Evolutionary conservation across 2,113 vertebrate genomes (phyloP).

Genomic region (Rhombomys opimus): DNA sequence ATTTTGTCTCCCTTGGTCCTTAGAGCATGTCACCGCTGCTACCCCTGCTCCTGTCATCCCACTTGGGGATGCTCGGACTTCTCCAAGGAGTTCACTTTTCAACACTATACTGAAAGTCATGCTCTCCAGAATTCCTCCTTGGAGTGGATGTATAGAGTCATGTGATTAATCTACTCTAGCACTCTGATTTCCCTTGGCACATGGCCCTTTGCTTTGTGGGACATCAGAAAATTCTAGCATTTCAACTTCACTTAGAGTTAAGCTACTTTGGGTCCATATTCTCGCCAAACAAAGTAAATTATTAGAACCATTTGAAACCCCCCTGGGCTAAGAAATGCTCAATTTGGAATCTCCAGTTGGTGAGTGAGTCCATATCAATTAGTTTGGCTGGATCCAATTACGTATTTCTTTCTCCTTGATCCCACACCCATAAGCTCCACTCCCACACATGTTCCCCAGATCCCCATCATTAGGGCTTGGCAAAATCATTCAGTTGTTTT

Average conservation of each 20-base stretch:
- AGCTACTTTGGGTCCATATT: not conserved
- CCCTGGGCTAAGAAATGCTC: not conserved
- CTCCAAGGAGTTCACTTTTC: not conserved
- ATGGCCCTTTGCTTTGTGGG: not conserved
- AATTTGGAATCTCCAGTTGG: not conserved
- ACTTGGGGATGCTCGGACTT: not conserved
- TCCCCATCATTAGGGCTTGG: not conserved
- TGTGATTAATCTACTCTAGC: not conserved
- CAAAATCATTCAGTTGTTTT: not conserved
- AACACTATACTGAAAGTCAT: not conserved
- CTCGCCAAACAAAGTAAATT: not conserved
- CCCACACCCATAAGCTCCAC: not conserved
- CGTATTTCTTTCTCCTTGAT: not conserved
- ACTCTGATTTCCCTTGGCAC: not conserved
- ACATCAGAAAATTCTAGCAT: not conserved
- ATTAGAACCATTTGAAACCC: not conserved
- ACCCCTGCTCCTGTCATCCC: not conserved
- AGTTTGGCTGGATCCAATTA: conserved; percentile 8
- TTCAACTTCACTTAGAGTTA: not conserved
- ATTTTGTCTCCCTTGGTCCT: not conserved
- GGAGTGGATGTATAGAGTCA: not conserved
- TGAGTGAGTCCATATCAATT: not conserved
- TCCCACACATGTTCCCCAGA: not conserved
- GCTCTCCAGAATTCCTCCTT: not conserved
- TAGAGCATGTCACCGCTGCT: rapidly evolving